Conservation (phyloP, 2,888 invertebrate species). For the Lottia scabra region DNA sequence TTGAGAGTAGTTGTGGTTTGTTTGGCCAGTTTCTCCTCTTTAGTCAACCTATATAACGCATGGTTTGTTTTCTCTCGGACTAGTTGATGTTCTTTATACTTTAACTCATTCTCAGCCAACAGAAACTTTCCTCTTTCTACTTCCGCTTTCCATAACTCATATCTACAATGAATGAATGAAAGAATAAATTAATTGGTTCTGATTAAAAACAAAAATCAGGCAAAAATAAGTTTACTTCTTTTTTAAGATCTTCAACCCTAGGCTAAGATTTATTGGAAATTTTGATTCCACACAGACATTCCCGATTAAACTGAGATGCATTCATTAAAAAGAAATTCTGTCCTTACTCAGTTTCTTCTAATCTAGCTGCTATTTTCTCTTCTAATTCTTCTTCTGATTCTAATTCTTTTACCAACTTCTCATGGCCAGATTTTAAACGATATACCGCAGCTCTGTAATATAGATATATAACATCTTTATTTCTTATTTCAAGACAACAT, state of each 20-base stretch:
- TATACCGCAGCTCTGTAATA: slow-evolving; percentile 55
- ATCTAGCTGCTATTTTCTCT: slow-evolving; percentile 46
- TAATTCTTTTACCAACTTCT: slow-evolving; percentile 57
- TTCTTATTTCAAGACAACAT: too few relatives aligned
- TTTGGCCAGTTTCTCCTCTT: slow-evolving; percentile 56
- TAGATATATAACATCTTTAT: too few relatives aligned
- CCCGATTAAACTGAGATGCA: too few relatives aligned
- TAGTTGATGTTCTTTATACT: slow-evolving; percentile 56
- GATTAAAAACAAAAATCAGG: too few relatives aligned
- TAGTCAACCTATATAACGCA: slow-evolving; percentile 51
- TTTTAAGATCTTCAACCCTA: too few relatives aligned
- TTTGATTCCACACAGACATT: too few relatives aligned
- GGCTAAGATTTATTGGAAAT: too few relatives aligned
- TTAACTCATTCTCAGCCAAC: slow-evolving; percentile 62
- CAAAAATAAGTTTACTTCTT: too few relatives aligned
- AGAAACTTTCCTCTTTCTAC: slow-evolving; percentile 64
- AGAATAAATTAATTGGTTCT: too few relatives aligned
- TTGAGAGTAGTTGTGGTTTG: slow-evolving; percentile 40
- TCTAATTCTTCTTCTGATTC: slow-evolving; percentile 58
- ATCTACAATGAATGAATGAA: slow-evolving; percentile 38
- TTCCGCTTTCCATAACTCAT: slow-evolving; percentile 62
- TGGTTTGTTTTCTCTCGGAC: slow-evolving; percentile 55
- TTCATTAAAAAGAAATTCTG: background rate
- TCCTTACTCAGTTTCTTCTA: slow-evolving; percentile 63
- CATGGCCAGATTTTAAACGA: slow-evolving; percentile 58